Conservation (phyloP, 1,140 invertebrate species). For the Diachasma alloeum region DNA sequence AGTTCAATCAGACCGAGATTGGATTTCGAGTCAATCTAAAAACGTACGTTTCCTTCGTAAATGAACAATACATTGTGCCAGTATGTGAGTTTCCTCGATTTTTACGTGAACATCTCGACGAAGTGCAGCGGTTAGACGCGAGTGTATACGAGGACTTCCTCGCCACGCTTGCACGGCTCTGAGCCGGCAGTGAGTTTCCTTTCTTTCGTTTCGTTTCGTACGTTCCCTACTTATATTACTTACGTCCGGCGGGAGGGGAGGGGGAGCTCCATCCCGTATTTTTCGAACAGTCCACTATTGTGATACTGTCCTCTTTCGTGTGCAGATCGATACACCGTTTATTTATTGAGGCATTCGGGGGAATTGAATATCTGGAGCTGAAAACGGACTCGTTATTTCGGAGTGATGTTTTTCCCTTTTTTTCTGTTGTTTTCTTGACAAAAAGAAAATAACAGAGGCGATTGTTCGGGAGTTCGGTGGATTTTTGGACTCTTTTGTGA, state of each 20-base stretch:
- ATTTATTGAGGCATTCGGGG: background rate
- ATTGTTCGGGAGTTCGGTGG: background rate
- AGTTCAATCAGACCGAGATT: background rate
- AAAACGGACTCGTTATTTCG: background rate
- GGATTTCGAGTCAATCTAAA: background rate
- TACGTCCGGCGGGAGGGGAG: background rate
- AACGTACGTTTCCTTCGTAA: background rate
- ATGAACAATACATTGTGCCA: background rate
- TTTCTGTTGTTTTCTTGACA: no score
- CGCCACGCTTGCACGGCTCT: constrained; percentile 28
- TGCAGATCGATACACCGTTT: constrained; percentile 1
- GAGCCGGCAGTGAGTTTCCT: constrained; percentile 21
- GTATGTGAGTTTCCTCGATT: background rate
- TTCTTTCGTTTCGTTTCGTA: constrained; percentile 13
- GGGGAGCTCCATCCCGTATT: background rate
- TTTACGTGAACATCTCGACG: constrained; percentile 31
- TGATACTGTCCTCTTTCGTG: background rate
- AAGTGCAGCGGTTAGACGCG: constrained; percentile 19
- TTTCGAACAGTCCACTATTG: background rate
- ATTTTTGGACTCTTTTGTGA: background rate
- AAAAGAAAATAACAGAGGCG: background rate
- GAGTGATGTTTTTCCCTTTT: no score
- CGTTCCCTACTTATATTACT: constrained; percentile 11
- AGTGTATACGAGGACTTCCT: constrained; percentile 8
- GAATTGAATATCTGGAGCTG: background rate